phyloP scores from a whole-genome alignment of 30 jellyfish, hydroid and myxozoan species.

The Turritopsis dohrnii region DNA sequence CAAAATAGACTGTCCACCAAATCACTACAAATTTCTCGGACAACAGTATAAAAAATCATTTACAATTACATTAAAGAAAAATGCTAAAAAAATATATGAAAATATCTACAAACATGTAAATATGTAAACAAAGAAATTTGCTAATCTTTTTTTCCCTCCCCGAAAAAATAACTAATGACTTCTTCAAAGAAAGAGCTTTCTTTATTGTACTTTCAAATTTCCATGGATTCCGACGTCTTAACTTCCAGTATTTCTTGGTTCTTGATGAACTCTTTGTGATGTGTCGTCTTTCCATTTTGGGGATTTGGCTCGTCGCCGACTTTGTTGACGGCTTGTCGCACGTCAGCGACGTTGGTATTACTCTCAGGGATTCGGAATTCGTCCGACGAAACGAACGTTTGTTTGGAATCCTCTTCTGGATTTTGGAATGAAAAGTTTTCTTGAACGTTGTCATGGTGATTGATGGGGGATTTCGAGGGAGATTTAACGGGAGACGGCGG shows the following conservation, averaged over 20 bases:
- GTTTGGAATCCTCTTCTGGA: not conserved
- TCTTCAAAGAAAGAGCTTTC: not conserved
- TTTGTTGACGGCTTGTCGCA: not conserved
- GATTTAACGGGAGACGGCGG: not conserved
- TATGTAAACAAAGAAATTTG: not conserved
- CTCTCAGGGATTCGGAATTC: not conserved
- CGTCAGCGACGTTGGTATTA: not conserved
- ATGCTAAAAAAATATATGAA: not conserved
- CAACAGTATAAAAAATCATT: not conserved
- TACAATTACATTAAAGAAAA: not conserved
- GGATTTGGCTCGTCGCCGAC: not conserved
- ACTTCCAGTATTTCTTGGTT: not conserved
- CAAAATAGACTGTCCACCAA: too few species aligned
- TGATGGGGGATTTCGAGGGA: not conserved
- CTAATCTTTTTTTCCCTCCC: not conserved
- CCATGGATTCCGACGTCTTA: not conserved
- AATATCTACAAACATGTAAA: not conserved
- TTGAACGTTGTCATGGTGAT: not conserved
- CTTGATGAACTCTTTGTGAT: slow-evolving; percentile 7
- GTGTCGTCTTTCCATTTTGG: not conserved
- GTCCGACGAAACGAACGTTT: not conserved
- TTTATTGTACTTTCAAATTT: not conserved
- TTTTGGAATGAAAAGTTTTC: not conserved
- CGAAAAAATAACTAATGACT: not conserved
- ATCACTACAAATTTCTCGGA: too few species aligned